Evolutionary conservation across 2,888 invertebrate species (phyloP), one percentile per base, ranked within the genome.

Genomic region (Neria commutata): DNA sequence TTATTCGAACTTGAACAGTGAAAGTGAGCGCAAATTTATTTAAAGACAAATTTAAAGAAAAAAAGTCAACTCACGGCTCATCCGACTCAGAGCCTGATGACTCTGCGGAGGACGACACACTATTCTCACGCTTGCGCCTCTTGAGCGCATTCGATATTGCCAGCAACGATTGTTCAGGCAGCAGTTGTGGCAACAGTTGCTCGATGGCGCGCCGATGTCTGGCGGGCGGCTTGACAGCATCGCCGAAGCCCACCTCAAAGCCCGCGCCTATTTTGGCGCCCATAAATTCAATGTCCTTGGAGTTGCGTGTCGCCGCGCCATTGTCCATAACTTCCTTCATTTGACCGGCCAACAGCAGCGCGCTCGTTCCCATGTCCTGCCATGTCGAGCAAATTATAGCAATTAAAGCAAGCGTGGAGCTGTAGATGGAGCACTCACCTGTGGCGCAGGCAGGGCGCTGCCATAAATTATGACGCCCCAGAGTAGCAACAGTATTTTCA

Each of bases 231-330:
- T 61, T 59, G 40, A 70, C 45, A 0, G 67, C 74, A 53, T 73
- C 72, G 25, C 76, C 78, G 34, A 73, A 67, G n/a, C 72, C 74
- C 1, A 72, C 0, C 0, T 55, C 58, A 50, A 69, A 60, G 17
- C 56, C 50, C 37, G 61, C 66, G 25, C 55, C 52, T 10, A 68
- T 19, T 34, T 53, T 63, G 10, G 67, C 65, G 16, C 74, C 76
- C 3, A 71, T 10, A 10, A 75, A 1, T 42, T 78, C 73, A 29
- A 70, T 8, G 23, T 65, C 68, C 11, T 69, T 60, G n/a, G 65
- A 62, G n/a, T 72, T 48, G 0, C 46, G 52, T 1, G 64, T 60
- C 0, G 67, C 78, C 1, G 67, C 75, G 3, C 77, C 77, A 4
- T 62, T 65, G 3, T 72, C 73, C 19, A 67, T 5, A 3, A 66